Conservation (phyloP, 2,113 vertebrate genomes). For the Calyptommatus sinebrachiatus region DNA sequence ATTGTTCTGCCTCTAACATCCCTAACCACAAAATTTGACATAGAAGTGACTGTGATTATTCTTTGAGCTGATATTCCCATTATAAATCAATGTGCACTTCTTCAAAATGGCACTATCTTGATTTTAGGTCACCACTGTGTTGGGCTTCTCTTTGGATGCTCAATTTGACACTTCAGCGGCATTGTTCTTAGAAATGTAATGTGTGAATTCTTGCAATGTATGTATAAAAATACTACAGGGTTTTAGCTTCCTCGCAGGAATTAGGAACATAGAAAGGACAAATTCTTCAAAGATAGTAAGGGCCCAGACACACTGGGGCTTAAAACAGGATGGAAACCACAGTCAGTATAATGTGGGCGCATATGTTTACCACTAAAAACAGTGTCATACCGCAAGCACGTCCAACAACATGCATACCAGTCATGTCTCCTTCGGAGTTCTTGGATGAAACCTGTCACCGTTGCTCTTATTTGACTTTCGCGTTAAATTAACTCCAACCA, state of each 20-base stretch:
- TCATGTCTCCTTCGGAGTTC: too few species aligned
- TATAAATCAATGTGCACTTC: background rate
- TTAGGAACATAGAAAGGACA: background rate
- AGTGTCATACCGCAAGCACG: too few species aligned
- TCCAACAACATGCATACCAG: too few species aligned
- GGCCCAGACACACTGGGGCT: too few species aligned
- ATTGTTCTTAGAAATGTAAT: background rate
- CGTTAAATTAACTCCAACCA: too few species aligned
- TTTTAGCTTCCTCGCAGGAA: background rate
- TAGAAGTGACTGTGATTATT: background rate
- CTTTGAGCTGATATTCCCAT: background rate
- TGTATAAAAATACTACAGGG: background rate
- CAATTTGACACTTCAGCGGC: background rate
- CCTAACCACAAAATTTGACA: background rate
- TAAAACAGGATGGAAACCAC: too few species aligned
- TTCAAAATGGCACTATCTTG: background rate
- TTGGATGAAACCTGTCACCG: too few species aligned
- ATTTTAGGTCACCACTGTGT: background rate
- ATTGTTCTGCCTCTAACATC: background rate
- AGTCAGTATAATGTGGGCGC: too few species aligned
- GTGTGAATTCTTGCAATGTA: background rate
- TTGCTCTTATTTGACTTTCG: too few species aligned
- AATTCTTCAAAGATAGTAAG: background rate
- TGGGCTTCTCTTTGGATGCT: background rate
- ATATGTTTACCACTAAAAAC: too few species aligned